Evolutionary conservation across 92 coral and sea anemone species (phyloP), one percentile per base, ranked within the genome.

Genomic region (Phenganax marumi): DNA sequence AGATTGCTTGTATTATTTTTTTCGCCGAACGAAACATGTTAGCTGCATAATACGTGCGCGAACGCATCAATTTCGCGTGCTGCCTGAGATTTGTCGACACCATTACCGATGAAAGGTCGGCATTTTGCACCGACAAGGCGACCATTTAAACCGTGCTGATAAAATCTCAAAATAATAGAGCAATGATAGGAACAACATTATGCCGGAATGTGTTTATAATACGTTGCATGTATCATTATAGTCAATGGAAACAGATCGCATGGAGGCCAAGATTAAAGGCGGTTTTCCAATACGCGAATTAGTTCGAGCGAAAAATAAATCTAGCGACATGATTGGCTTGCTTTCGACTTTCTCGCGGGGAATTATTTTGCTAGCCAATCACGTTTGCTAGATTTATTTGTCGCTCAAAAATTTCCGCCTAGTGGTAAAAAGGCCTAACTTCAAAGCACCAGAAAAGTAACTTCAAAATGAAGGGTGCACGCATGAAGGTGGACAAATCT

Each of bases 41-140:
- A 1, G 43, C 10, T 3, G 26, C 25, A 66, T 2, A 18, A 0
- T 12, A 62, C 68, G 25, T 18, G 23, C 21, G 65, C 14, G 8
- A 14, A 18, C n/a, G 65, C n/a, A 33, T 33, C 5, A 0, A 33
- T 5, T 33, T 33, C 43, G 65, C 8, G 23, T 58, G 65, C 68
- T 49, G 72, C 16, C 19, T 66, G 72, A 66, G 26, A 66, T 66
- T 66, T 66, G 72, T 66, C 72, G 72, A 66, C 72, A 66, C 72
- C 24, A 2, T 47, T 2, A 11, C 14, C 72, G 72, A 25, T 66
- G 72, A 66, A 66, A 66, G 81, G 81, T 54, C 81, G 68, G 81
- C 68, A 76, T 56, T 18, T 54, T 58, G 43, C 43, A 1, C 43
- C 50, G 50, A 76, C 49, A 11, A 54, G 66, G 16, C 25, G 50